phyloP scores from a whole-genome alignment of 2,888 invertebrate genomes.

The Noctua comes region DNA sequence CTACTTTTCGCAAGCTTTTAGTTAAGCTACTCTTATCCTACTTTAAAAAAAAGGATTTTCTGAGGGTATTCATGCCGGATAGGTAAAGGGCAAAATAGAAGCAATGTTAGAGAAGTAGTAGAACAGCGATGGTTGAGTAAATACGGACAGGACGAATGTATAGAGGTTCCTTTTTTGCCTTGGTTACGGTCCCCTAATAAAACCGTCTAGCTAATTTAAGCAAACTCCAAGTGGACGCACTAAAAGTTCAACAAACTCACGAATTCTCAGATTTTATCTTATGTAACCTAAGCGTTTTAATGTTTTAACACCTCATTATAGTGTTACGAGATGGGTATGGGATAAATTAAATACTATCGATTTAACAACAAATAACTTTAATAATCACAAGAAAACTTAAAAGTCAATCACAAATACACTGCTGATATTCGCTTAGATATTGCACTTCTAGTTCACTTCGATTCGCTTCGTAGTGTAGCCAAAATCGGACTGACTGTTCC shows the following conservation, averaged over 20 bases:
- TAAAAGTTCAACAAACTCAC: neutral
- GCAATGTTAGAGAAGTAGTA: neutral
- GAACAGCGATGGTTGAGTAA: neutral
- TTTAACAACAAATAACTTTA: no score
- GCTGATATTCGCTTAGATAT: no score
- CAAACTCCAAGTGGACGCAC: no score
- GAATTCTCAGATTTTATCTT: neutral
- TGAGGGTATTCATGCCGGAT: neutral
- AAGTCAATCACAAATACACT: no score
- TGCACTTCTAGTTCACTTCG: no score
- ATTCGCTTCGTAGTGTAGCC: no score
- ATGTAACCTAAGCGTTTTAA: neutral
- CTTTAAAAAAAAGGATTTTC: no score
- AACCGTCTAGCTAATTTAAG: neutral
- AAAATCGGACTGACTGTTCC: no score
- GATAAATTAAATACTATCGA: no score
- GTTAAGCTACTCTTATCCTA: no score
- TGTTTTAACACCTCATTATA: neutral
- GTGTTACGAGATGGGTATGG: no score
- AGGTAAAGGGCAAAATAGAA: neutral
- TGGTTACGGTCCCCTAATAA: neutral
- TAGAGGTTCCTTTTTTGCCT: neutral
- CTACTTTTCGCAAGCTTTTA: neutral
- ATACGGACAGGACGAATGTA: neutral
- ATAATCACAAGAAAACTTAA: no score